Base-by-base conservation (phyloP, 2,888 invertebrate genomes). In the Zaprionus lineosus region DNA sequence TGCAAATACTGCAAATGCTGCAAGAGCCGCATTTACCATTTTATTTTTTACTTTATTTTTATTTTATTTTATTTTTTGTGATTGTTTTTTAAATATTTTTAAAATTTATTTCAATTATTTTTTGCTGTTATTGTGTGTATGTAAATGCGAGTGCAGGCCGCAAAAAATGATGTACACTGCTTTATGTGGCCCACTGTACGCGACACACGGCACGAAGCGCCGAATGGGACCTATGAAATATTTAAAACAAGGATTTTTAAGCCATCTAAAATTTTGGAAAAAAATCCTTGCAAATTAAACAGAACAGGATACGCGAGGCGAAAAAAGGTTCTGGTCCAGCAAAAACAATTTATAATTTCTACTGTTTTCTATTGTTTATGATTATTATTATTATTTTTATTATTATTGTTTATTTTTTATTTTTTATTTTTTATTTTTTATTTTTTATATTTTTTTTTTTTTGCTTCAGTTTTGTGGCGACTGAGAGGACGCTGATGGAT, bases 1-100 rank as follows among this genome's bases (percentile, higher is more conserved):
- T 86, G 83, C 85, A 81, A 84, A 86, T 86, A 37, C 56, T 31
- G 37, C 44, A 56, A 84, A 86, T 86, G 39, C 56, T 31, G 37
- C 44, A 56, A 43, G 44, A 55, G 39, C 34, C 50, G 53, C 44
- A 53, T 44, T 46, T 37, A 26, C 37, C 55, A 14, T 39, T 58
- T 69, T n/a, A n/a, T 50, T 74, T 48, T 33, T 14, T 50, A 39
- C 44, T 16, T 47, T 58, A 36, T 28, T 37, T 53, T 19, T 9
- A 47, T 29, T 24, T 21, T 31, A 34, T 31, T 51, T 55, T 51
- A 16, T 15, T 33, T 60, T 40, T 56, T 56, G 39, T 7, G 21
- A 21, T 21, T 21, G 3, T 21, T 31, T 51, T 55, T 47, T 16
- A 16, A 31, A 61, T 41, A 50, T 56, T 39, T 47, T 82, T 60